These are phyloP conservation scores for Stenchaetothrips biformis DNA, from an alignment of 2,888 invertebrate genomes.

Conservation along the genomic window DNA sequence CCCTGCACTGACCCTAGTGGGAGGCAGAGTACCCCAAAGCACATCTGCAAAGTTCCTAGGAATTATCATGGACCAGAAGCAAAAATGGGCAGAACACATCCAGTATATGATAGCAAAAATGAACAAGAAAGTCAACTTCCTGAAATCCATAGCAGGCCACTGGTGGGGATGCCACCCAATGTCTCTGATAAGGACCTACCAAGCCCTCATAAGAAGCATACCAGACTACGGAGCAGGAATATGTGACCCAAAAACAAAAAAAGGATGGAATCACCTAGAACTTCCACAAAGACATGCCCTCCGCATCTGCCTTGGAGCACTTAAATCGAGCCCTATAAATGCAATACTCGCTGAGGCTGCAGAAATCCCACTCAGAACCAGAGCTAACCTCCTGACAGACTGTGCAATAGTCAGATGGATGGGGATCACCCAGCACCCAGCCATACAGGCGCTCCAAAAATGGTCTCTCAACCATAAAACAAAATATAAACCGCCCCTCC, in stretches of 20 bases:
- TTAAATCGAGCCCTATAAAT: conserved; percentile 27
- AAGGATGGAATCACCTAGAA: conserved; percentile 20
- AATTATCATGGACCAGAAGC: not conserved
- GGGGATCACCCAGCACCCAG: not conserved
- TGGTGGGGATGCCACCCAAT: conserved; percentile 25
- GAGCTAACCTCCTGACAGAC: not conserved
- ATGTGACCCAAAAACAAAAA: conserved; percentile 22
- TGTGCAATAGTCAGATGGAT: no score
- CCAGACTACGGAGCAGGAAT: conserved; percentile 28
- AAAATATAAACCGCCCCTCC: not conserved
- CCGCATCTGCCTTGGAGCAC: conserved; percentile 16
- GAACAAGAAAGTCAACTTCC: conserved; percentile 3
- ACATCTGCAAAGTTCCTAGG: not conserved
- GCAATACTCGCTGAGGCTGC: conserved; percentile 26
- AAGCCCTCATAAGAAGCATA: conserved; percentile 25
- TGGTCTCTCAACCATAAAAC: not conserved
- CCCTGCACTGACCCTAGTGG: not conserved
- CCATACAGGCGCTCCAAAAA: not conserved
- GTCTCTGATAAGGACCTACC: not conserved
- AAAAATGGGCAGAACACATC: conserved; percentile 5
- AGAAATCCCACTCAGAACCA: conserved; percentile 27
- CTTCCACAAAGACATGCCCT: conserved; percentile 20
- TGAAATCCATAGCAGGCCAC: not conserved
- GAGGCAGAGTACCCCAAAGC: not conserved
- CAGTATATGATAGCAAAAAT: not conserved